These are phyloP conservation scores for Myoxocephalus aenaeus DNA, from an alignment of 2,797 vertebrate species.

Conservation along the genomic window DNA sequence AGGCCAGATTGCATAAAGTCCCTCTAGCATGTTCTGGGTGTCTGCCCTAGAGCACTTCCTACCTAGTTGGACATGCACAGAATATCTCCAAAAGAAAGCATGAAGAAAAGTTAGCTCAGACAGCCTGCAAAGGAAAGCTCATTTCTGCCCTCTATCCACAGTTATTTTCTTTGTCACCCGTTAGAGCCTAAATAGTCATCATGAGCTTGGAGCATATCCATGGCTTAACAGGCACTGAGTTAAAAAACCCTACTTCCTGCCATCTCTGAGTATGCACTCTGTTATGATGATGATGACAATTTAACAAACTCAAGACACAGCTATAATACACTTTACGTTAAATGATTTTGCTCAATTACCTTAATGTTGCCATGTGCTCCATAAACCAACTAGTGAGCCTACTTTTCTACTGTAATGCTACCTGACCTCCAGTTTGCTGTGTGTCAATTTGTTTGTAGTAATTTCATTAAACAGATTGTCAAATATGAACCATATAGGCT, in stretches of 20 bases:
- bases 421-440: not conserved
- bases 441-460: not conserved
- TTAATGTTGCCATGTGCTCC: not conserved
- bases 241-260: not conserved
- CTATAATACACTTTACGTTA: not conserved
- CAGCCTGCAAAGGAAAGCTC: not conserved
- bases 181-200: not conserved
- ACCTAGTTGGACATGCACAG: slow-evolving; percentile 9
- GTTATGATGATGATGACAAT: not conserved
- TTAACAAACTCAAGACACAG: not conserved
- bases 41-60: slow-evolving; percentile 17
- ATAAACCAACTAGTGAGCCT: not conserved
- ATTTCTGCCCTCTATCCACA: not conserved
- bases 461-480: not conserved
- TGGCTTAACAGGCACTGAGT: not conserved
- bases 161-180: not conserved
- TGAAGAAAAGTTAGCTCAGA: not conserved
- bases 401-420: not conserved
- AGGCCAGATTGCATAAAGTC: slow-evolving; percentile 26
- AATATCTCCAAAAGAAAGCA: not conserved
- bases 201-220: not conserved
- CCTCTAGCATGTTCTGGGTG: slow-evolving; percentile 3
- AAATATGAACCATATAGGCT: not conserved
- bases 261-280: not conserved
- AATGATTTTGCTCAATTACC: not conserved